These are phyloP conservation scores for Cottoperca gobio DNA, from an alignment of 2,797 vertebrate species.

Conservation along the genomic window DNA sequence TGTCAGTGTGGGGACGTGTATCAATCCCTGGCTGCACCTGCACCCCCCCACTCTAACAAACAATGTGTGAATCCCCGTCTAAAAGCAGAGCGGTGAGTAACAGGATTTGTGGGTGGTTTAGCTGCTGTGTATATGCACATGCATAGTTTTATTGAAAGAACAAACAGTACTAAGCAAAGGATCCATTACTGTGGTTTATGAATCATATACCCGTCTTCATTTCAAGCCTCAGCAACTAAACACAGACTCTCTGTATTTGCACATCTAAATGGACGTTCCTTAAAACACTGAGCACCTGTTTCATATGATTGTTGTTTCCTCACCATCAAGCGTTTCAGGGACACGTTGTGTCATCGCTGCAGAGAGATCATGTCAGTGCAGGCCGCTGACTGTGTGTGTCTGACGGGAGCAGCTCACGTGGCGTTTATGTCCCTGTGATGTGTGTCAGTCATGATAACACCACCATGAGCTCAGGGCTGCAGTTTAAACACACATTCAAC, in stretches of 20 bases:
- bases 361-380: too few relatives aligned
- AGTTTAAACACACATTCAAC: conserved; percentile 1
- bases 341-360: too few relatives aligned
- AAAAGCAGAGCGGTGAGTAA: conserved; percentile 31
- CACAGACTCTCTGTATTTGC: conserved; percentile 25
- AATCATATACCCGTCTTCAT: conserved; percentile 63
- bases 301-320: too few relatives aligned
- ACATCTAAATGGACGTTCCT: conserved; percentile 11
- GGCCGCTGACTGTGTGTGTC: too few relatives aligned
- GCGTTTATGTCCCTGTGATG: conserved; percentile 19
- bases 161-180: conserved; percentile 50
- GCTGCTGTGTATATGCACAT: too few relatives aligned
- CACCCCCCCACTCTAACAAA: conserved; percentile 30
- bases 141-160: conserved; percentile 61
- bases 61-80: conserved; percentile 29
- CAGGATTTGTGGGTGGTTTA: conserved; percentile 41
- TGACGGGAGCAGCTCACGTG: conserved; percentile 13
- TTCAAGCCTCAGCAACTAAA: conserved; percentile 63
- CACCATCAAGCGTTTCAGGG: too few relatives aligned
- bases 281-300: conserved; percentile 31
- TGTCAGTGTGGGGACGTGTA: conserved; percentile 33
- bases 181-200: conserved; percentile 63
- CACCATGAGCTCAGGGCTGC: conserved; percentile 17
- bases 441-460: conserved; percentile 25
- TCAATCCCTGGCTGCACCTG: conserved; percentile 36